These are phyloP conservation scores for Entomyzon cyanotis DNA, from an alignment of 2,113 vertebrate species.

Conservation along the genomic window DNA sequence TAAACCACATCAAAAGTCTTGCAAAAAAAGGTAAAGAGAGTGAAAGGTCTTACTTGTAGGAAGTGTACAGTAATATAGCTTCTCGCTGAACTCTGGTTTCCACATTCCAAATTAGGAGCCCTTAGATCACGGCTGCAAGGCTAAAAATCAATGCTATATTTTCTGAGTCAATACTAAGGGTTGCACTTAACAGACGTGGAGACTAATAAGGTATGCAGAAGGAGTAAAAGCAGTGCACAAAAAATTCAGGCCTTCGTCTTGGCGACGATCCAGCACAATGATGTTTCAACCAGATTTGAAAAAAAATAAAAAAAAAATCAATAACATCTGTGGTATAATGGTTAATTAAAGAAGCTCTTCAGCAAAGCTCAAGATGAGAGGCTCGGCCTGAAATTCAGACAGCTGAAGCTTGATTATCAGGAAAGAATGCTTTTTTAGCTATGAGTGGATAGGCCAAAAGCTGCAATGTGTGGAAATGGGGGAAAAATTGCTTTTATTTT, in stretches of 20 bases:
- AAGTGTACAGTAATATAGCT: conserved; percentile 70
- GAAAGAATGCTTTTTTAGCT: conserved; percentile 98
- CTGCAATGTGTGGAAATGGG: conserved; percentile 86
- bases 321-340: conserved; percentile 99
- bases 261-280: conserved; percentile 94
- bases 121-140: conserved; percentile 83
- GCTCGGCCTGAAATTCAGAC: conserved; percentile 92
- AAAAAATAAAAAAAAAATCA: conserved; percentile 83
- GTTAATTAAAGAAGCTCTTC: conserved; percentile 99
- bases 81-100: conserved; percentile 77
- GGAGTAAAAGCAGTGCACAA: conserved; percentile 82
- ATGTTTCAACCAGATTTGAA: conserved; percentile 90
- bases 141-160: conserved; percentile 98
- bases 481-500: conserved; percentile 80
- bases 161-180: conserved; percentile 93
- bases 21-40: conserved; percentile 31
- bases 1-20: neutral
- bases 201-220: conserved; percentile 99
- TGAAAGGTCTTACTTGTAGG: conserved; percentile 72
- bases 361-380: conserved; percentile 95
- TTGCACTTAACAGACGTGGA: conserved; percentile 93
- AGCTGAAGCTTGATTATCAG: conserved; percentile 99
- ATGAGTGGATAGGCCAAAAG: conserved; percentile 94
- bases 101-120: conserved; percentile 86
- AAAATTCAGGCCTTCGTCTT: conserved; percentile 88